Conservation (phyloP, 2,797 vertebrate genomes). For the Spinibarbus caldwelli region DNA sequence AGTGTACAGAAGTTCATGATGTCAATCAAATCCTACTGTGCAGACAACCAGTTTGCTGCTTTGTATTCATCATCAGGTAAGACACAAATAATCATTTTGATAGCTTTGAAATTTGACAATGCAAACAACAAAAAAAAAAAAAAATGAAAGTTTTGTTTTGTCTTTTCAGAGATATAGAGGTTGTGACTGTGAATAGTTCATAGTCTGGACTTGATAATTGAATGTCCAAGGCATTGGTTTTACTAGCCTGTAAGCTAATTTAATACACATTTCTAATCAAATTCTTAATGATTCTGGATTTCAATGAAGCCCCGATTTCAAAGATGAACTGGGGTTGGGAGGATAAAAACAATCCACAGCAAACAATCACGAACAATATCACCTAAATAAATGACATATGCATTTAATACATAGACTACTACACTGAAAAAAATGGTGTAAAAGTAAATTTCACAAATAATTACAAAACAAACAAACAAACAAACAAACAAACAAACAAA, state of each 20-base stretch:
- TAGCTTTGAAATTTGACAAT: neutral
- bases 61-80: neutral
- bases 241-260: neutral
- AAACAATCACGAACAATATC: neutral
- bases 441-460: too few relatives aligned
- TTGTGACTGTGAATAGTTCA: neutral
- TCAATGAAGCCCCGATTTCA: neutral
- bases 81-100: conserved; percentile 4
- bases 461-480: too few relatives aligned
- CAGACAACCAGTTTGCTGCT: neutral
- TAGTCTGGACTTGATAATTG: neutral
- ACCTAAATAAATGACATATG: neutral
- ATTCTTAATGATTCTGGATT: neutral
- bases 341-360: neutral
- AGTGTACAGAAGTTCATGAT: neutral
- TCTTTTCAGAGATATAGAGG: neutral
- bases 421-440: too few relatives aligned
- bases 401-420: too few relatives aligned
- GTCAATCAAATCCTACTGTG: neutral
- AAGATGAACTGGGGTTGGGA: neutral
- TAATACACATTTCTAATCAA: neutral
- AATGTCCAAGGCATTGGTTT: neutral
- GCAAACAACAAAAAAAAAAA: neutral
- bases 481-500: too few relatives aligned
- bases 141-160: neutral